Conservation (phyloP, 2,797 vertebrate species). For the Euthynnus affinis region DNA sequence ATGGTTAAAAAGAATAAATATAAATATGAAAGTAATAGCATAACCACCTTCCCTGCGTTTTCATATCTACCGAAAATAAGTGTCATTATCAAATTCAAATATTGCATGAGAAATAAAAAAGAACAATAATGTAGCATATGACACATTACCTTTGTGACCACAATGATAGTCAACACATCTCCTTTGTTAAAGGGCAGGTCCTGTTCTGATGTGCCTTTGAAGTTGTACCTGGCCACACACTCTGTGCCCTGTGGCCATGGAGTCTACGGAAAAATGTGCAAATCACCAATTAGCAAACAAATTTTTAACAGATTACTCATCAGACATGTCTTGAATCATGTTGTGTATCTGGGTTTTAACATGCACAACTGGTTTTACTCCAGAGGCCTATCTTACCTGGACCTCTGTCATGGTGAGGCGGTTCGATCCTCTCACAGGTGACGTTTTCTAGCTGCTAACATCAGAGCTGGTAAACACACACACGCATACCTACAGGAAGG, state of each 20-base stretch:
- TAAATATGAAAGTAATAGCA: neutral
- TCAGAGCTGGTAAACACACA: slow-evolving; percentile 77
- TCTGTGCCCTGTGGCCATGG: slow-evolving; percentile 95
- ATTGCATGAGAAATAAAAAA: neutral
- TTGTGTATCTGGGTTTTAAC: neutral
- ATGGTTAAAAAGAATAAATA: neutral
- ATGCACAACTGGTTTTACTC: neutral
- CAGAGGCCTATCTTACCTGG: slow-evolving; percentile 70
- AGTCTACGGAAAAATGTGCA: slow-evolving; percentile 69
- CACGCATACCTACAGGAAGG: slow-evolving; percentile 48
- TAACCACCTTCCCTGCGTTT: neutral
- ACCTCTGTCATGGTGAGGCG: slow-evolving; percentile 80
- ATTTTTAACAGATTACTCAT: slow-evolving; percentile 1
- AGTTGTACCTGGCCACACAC: slow-evolving; percentile 98
- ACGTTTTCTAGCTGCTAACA: slow-evolving; percentile 76
- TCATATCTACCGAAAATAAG: neutral
- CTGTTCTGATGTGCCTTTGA: slow-evolving; percentile 93
- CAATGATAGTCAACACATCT: slow-evolving; percentile 94
- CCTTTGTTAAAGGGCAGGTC: slow-evolving; percentile 98
- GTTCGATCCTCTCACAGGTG: slow-evolving; percentile 78
- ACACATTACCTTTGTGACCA: slow-evolving; percentile 93
- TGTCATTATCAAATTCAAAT: neutral
- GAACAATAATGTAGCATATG: neutral
- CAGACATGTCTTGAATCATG: neutral
- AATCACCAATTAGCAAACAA: neutral